These are phyloP conservation scores for Anarhynchus alexandrinus DNA, from an alignment of 2,113 vertebrate genomes.

Conservation along the genomic window DNA sequence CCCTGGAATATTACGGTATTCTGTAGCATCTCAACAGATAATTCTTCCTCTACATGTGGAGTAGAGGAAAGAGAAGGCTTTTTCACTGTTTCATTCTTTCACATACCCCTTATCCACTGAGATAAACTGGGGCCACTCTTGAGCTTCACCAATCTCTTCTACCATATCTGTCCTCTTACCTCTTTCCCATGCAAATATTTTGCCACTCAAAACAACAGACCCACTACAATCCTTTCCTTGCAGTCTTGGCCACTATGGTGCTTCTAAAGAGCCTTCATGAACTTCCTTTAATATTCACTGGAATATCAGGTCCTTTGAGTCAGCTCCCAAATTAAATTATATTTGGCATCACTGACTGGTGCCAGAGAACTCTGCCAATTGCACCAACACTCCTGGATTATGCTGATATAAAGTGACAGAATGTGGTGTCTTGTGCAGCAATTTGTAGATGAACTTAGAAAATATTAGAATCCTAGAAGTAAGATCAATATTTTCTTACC, in stretches of 20 bases:
- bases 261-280: not conserved
- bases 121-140: not conserved
- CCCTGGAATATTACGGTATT: not conserved
- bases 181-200: not conserved
- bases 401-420: not conserved
- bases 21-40: not conserved
- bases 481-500: not conserved
- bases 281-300: not conserved
- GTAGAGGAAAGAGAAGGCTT: not conserved
- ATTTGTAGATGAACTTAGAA: not conserved
- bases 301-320: not conserved
- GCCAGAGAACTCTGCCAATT: not conserved
- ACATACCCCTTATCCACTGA: not conserved
- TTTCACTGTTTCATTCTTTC: not conserved
- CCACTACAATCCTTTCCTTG: not conserved
- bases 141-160: not conserved
- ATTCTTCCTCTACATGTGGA: not conserved
- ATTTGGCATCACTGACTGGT: not conserved
- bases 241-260: not conserved
- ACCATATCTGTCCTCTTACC: not conserved
- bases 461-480: not conserved
- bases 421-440: not conserved
- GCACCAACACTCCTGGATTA: not conserved
- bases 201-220: not conserved
- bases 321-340: not conserved